Conservation (phyloP, 2,113 vertebrate genomes). For the Leucopsar rothschildi region DNA sequence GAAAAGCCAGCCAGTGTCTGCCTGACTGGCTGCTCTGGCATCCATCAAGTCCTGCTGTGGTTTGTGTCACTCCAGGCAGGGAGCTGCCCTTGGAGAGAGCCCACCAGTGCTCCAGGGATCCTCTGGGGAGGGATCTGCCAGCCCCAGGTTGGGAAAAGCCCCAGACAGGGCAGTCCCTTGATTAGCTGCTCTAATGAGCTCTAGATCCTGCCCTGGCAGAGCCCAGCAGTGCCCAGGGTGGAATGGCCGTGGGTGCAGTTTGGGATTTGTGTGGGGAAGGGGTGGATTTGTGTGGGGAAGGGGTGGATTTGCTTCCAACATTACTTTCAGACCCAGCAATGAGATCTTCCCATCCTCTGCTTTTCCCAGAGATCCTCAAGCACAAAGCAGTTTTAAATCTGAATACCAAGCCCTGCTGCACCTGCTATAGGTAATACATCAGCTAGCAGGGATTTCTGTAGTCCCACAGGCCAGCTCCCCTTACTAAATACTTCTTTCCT, state of each 20-base stretch:
- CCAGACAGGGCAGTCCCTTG: fast-evolving
- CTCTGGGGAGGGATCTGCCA: neutral
- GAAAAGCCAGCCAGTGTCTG: constrained; percentile 48
- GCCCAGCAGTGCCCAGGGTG: fast-evolving
- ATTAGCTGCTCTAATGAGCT: neutral
- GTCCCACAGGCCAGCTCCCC: neutral
- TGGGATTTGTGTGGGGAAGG: neutral
- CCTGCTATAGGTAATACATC: neutral
- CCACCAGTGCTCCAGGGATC: fast-evolving
- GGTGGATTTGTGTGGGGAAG: neutral
- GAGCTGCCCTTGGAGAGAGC: neutral
- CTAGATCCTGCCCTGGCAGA: neutral
- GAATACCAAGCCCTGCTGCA: neutral
- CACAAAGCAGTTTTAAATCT: neutral
- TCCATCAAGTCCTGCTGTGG: constrained; percentile 1
- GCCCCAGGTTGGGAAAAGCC: fast-evolving
- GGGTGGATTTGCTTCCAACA: neutral
- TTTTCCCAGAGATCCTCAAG: neutral
- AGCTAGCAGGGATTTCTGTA: neutral
- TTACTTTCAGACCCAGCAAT: fast-evolving
- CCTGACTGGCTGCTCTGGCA: constrained; percentile 31
- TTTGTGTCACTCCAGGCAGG: neutral
- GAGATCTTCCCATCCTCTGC: neutral
- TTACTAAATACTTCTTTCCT: neutral
- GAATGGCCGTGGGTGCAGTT: fast-evolving